phyloP scores from a whole-genome alignment of 2,797 vertebrate genomes.

The Paramormyrops hopkinsi region DNA sequence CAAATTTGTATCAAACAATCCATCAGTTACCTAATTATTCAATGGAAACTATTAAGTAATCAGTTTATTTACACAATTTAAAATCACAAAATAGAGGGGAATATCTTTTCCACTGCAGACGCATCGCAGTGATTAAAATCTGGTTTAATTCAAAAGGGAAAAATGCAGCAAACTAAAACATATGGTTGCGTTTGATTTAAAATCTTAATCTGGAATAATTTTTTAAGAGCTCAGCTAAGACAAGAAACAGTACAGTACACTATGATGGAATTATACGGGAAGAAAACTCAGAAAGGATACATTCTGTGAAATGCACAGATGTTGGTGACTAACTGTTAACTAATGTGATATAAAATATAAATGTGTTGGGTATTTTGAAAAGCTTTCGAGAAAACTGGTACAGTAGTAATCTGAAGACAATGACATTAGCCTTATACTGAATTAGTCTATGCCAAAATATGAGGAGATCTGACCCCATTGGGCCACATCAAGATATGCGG shows the following conservation, averaged over 20 bases:
- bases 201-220: neutral
- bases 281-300: neutral
- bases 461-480: neutral
- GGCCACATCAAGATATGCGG: neutral
- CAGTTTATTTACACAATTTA: neutral
- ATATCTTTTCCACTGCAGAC: neutral
- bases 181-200: neutral
- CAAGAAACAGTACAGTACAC: neutral
- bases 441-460: neutral
- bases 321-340: neutral
- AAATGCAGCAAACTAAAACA: neutral
- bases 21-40: slow-evolving; percentile 1
- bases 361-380: neutral
- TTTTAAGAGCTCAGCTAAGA: neutral
- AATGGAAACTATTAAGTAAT: neutral
- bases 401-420: neutral
- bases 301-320: neutral
- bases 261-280: neutral
- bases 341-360: neutral
- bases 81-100: neutral
- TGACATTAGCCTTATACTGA: neutral
- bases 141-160: neutral
- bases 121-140: neutral
- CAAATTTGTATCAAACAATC: slow-evolving; percentile 6
- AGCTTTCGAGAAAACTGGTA: neutral